A percentile compares a stretch with the other conserved stretches of the same genome.
phyloP scores from a whole-genome alignment of 2,888 invertebrate genomes.

The Nezara viridula region DNA sequence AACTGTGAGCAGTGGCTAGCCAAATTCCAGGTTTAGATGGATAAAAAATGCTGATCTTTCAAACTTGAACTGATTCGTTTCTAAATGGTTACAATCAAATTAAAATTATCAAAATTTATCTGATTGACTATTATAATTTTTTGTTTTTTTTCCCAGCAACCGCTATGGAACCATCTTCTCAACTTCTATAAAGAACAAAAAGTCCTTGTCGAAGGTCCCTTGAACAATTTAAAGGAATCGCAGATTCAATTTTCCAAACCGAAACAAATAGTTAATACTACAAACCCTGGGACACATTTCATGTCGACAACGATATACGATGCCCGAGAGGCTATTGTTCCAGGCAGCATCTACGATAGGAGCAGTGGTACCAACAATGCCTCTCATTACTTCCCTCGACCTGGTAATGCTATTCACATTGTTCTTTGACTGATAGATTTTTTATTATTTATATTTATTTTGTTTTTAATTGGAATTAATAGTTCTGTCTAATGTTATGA shows the following conservation, averaged over 20 bases:
- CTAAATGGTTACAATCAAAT: neutral
- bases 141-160: slow-evolving; percentile 75
- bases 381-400: slow-evolving; percentile 69
- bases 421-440: neutral
- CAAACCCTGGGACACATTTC: slow-evolving; percentile 96
- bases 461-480: neutral
- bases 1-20: too few relatives aligned
- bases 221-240: slow-evolving; percentile 96
- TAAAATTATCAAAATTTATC: neutral
- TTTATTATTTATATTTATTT: neutral
- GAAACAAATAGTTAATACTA: slow-evolving; percentile 92
- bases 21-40: too few relatives aligned
- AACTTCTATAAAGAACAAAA: slow-evolving; percentile 98
- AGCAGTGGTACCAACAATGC: slow-evolving; percentile 69
- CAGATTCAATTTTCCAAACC: slow-evolving; percentile 98
- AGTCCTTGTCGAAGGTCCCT: slow-evolving; percentile 95
- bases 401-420: slow-evolving; percentile 61
- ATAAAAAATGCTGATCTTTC: too few relatives aligned
- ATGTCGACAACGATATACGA: slow-evolving; percentile 98
- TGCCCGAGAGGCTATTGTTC: slow-evolving; percentile 94
- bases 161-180: slow-evolving; percentile 97
- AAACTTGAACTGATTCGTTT: too few relatives aligned
- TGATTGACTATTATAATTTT: neutral
- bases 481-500: neutral
- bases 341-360: slow-evolving; percentile 93